Conservation (phyloP, 1,140 invertebrate genomes). For the Probaryconus sp. region DNA sequence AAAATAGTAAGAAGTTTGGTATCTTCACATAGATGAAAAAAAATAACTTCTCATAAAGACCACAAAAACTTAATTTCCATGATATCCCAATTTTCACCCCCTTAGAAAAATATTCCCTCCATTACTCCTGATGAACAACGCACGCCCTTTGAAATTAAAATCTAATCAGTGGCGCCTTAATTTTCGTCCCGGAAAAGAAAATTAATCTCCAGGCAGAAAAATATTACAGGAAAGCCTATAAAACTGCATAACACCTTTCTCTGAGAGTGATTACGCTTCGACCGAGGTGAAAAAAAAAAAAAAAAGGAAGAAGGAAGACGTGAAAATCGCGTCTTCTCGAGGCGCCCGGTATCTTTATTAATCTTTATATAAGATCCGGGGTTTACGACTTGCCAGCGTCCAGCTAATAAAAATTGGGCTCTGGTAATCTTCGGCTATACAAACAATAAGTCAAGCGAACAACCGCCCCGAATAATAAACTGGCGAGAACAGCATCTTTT, state of each 20-base stretch:
- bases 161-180: constrained; percentile 41
- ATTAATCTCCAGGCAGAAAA: constrained; percentile 29
- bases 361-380: constrained; percentile 55
- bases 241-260: constrained; percentile 42
- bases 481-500: constrained; percentile 22
- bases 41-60: too few relatives aligned
- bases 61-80: too few relatives aligned
- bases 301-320: neutral
- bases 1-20: too few relatives aligned
- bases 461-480: constrained; percentile 53
- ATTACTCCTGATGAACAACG: too few relatives aligned
- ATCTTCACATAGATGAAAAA: too few relatives aligned
- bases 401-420: constrained; percentile 62
- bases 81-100: too few relatives aligned
- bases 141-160: too few relatives aligned
- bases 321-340: constrained; percentile 19
- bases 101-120: too few relatives aligned
- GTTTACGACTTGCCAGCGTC: constrained; percentile 46
- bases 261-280: constrained; percentile 31
- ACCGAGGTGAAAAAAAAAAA: constrained; percentile 10
- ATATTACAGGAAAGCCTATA: constrained; percentile 36
- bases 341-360: constrained; percentile 49
- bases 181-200: constrained; percentile 38
- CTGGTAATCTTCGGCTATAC: constrained; percentile 53
- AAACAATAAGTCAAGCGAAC: constrained; percentile 59